Percentiles rank a stretch among this genome's conserved stretches.
phyloP scores from a whole-genome alignment of 37 sponge, comb jelly and placozoan species.

The Chondrilla cf. caribensis region DNA sequence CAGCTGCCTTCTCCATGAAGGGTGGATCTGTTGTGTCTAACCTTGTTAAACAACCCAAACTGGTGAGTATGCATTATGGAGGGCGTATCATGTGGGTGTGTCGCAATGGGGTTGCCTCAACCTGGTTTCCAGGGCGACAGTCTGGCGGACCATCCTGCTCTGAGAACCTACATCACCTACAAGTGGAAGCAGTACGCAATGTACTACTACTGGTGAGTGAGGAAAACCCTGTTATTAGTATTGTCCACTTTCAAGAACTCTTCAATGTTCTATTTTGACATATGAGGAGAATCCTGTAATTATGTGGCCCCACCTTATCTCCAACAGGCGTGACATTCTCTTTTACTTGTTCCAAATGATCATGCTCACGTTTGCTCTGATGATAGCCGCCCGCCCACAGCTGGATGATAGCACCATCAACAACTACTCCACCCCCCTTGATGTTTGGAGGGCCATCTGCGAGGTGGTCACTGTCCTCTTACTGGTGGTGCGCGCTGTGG shows the following conservation, averaged over 20 bases:
- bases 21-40: constrained; percentile 9
- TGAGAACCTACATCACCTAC: constrained; percentile 6
- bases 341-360: constrained; percentile 23
- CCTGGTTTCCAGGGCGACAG: background rate
- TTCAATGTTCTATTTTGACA: too few species aligned
- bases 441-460: constrained; percentile 18
- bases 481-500: background rate
- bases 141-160: background rate
- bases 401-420: background rate
- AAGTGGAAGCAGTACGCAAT: constrained; percentile 23
- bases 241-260: too few species aligned
- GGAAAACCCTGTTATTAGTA: too few species aligned
- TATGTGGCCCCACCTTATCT: too few species aligned
- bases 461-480: background rate
- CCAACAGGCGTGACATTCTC: background rate
- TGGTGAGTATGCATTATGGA: background rate
- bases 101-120: too few species aligned
- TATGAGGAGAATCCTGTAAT: too few species aligned
- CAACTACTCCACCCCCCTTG: background rate
- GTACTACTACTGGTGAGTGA: constrained; percentile 14
- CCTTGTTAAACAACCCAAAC: background rate
- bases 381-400: constrained; percentile 9
- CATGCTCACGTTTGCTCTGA: constrained; percentile 23
- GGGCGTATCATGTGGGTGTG: too few species aligned
- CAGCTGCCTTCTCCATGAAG: background rate